Conservation (phyloP, 2,113 vertebrate genomes). For the Oncorhynchus masou region DNA sequence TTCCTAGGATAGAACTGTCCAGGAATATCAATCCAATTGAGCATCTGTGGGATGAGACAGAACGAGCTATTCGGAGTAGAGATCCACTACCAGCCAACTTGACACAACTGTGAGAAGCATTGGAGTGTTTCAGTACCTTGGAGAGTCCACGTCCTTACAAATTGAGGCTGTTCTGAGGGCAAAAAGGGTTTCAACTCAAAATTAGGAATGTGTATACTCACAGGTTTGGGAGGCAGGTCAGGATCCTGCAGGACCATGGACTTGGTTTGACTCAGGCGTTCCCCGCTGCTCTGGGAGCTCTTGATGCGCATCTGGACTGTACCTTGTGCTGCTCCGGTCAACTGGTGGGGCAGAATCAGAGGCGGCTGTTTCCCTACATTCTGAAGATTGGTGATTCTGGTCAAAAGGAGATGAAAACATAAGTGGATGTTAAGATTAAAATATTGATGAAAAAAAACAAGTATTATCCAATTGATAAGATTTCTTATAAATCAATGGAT, state of each 20-base stretch:
- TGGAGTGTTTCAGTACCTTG: no score
- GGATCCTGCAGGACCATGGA: constrained; percentile 72
- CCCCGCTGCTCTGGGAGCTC: constrained; percentile 43
- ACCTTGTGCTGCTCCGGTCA: constrained; percentile 6
- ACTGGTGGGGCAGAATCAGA: constrained; percentile 28
- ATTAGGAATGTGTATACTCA: constrained; percentile 28
- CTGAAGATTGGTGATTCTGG: constrained; percentile 56
- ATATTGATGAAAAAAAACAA: neutral
- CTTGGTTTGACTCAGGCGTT: constrained; percentile 73
- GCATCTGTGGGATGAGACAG: no score
- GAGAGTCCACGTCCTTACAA: no score
- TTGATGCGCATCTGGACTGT: constrained; percentile 62
- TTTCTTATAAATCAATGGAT: neutral
- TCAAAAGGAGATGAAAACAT: neutral
- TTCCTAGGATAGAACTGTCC: no score
- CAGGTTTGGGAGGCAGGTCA: constrained; percentile 57
- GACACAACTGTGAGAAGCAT: no score
- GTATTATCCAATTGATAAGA: neutral
- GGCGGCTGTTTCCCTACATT: constrained; percentile 23
- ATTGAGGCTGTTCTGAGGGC: no score
- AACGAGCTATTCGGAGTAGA: no score
- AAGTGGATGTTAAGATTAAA: neutral
- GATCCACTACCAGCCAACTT: no score
- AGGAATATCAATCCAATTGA: no score
- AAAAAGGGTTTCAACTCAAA: no score